Percentiles rank a stretch among this genome's conserved stretches.
Conservation (phyloP, 1,140 invertebrate genomes). For the Chionoecetes opilio region DNA sequence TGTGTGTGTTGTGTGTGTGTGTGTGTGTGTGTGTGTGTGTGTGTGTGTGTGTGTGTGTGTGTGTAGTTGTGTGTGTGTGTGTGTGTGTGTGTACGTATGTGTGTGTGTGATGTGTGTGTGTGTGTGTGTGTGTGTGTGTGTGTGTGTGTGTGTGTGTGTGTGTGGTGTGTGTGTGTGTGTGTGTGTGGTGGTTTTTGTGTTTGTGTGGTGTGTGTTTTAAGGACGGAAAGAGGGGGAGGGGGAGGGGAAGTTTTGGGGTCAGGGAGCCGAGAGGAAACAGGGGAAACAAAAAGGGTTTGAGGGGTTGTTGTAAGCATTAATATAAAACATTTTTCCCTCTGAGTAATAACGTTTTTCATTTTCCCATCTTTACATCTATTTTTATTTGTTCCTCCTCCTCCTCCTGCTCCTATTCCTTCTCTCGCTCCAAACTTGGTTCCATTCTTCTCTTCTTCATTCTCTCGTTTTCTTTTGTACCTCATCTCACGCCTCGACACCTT, state of each 20-base stretch:
- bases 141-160: too few relatives aligned
- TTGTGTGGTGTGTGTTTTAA: too few relatives aligned
- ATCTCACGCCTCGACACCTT: slow-evolving; percentile 11
- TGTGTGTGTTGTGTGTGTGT: too few relatives aligned
- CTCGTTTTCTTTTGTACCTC: neutral
- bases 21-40: too few relatives aligned
- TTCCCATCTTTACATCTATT: neutral
- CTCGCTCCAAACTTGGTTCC: neutral
- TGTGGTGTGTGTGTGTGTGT: too few relatives aligned
- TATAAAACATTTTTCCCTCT: neutral
- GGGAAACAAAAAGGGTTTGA: neutral
- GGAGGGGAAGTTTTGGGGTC: too few relatives aligned
- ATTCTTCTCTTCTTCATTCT: slow-evolving; percentile 9
- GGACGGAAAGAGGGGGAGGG: neutral
- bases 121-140: too few relatives aligned
- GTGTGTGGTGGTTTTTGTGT: too few relatives aligned
- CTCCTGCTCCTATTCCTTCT: neutral
- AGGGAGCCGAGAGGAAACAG: neutral
- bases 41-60: too few relatives aligned
- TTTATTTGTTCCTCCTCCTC: neutral
- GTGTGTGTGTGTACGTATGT: too few relatives aligned
- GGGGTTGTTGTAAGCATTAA: neutral
- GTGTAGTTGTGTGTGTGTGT: too few relatives aligned
- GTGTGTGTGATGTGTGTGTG: too few relatives aligned
- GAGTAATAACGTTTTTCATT: neutral